These are phyloP conservation scores for Muschampia plurimacula DNA, from an alignment of 2,888 invertebrate species.

Conservation along the genomic window DNA sequence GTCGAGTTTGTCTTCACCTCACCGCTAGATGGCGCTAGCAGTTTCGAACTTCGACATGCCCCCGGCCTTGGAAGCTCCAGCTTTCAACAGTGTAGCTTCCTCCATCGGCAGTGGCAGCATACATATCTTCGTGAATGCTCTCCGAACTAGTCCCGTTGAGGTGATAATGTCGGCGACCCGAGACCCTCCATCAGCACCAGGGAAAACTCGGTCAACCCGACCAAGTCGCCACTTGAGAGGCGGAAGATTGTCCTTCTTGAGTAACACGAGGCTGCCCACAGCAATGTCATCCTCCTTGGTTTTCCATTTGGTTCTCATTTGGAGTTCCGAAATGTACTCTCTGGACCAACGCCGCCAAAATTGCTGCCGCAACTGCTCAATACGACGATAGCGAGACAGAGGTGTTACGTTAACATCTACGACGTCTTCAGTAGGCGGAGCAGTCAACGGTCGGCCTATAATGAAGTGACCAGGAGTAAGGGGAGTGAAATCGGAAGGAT, in stretches of 20 bases:
- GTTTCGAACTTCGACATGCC: neutral
- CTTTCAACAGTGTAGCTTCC: neutral
- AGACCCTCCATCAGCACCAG: neutral
- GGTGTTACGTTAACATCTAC: neutral
- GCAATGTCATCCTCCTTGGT: neutral
- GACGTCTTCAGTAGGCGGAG: neutral
- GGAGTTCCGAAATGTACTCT: neutral
- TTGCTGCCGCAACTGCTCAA: neutral
- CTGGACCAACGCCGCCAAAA: constrained; percentile 3
- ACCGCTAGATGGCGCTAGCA: neutral
- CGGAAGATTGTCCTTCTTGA: neutral
- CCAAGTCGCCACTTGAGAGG: constrained; percentile 4
- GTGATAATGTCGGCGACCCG: neutral
- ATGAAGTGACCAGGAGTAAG: constrained; percentile 3
- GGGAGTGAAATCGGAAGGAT: constrained; percentile 4
- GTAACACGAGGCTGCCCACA: neutral
- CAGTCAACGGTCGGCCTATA: constrained; percentile 8
- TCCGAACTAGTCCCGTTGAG: neutral
- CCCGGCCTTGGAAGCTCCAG: neutral
- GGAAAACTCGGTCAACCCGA: neutral
- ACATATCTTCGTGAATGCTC: neutral
- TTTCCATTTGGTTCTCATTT: constrained; percentile 4
- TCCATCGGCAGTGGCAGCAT: neutral
- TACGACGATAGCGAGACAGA: neutral
- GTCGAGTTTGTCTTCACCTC: too few relatives aligned